Evolutionary conservation across 2,113 vertebrate species (phyloP).

Genomic region (Butorides virescens): DNA sequence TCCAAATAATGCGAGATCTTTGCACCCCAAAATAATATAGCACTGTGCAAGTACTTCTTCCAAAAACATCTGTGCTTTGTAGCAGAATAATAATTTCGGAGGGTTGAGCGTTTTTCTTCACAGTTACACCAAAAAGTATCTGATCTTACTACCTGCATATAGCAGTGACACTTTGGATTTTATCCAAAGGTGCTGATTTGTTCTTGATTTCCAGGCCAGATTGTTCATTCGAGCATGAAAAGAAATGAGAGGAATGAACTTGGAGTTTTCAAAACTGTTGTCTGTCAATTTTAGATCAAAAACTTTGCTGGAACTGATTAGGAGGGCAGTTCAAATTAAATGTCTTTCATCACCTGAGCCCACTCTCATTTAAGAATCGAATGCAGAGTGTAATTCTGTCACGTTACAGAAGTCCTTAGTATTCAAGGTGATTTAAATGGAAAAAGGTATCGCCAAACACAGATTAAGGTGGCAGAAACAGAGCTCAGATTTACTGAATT

Average conservation of each 20-base stretch:
- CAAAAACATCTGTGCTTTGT: neutral
- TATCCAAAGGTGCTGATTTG: neutral
- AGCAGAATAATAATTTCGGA: neutral
- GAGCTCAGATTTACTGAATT: neutral
- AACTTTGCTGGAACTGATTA: slow-evolving; percentile 3
- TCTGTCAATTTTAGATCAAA: slow-evolving; percentile 11
- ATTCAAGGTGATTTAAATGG: neutral
- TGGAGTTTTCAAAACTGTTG: neutral
- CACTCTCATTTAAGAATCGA: neutral
- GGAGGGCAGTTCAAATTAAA: neutral
- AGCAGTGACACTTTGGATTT: neutral
- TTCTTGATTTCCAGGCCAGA: neutral
- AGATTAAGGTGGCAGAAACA: neutral
- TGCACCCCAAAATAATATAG: neutral
- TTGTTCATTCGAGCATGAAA: neutral
- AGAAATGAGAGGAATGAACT: neutral
- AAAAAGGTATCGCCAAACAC: neutral
- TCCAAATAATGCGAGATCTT: neutral
- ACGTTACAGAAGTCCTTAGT: neutral
- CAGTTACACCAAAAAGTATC: neutral
- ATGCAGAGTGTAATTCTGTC: neutral
- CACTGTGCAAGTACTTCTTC: neutral
- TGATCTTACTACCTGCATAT: neutral
- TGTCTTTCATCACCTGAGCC: neutral
- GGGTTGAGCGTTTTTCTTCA: neutral